A percentile compares a stretch with the other conserved stretches of the same genome.
These are phyloP conservation scores for Hypselothyrea guttata DNA, from an alignment of 2,888 invertebrate genomes.

Conservation along the genomic window DNA sequence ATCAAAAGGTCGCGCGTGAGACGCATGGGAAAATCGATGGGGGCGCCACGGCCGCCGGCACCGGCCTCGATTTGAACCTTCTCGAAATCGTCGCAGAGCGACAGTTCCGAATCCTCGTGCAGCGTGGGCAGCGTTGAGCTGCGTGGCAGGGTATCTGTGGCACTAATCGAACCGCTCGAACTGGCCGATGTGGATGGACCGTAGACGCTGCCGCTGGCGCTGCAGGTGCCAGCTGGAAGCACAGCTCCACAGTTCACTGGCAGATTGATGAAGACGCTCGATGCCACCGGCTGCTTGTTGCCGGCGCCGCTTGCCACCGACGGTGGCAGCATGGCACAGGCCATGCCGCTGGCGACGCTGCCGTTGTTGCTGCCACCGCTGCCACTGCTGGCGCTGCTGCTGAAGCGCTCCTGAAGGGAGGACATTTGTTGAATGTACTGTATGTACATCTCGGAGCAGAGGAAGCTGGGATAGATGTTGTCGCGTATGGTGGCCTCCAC, in stretches of 20 bases:
- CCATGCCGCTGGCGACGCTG: constrained; percentile 67
- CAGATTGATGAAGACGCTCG: constrained; percentile 75
- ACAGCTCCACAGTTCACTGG: constrained; percentile 52
- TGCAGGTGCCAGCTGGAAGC: constrained; percentile 76
- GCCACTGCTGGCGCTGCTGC: constrained; percentile 76
- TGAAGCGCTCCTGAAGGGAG: constrained; percentile 82
- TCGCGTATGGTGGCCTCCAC: constrained; percentile 91
- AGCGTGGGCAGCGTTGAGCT: constrained; percentile 89
- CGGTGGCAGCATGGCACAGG: constrained; percentile 58
- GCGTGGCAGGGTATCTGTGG: constrained; percentile 83
- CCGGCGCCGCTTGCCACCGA: constrained; percentile 48
- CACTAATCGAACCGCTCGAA: constrained; percentile 82
- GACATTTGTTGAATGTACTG: constrained; percentile 89
- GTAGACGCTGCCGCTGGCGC: constrained; percentile 81
- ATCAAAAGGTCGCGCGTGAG: constrained; percentile 91
- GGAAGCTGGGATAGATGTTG: constrained; percentile 95
- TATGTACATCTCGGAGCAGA: constrained; percentile 95
- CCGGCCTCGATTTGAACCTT: constrained; percentile 78
- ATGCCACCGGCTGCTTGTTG: constrained; percentile 28
- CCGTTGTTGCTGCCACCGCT: constrained; percentile 71
- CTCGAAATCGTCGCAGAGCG: constrained; percentile 82
- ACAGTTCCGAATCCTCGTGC: constrained; percentile 92
- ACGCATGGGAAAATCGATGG: constrained; percentile 83
- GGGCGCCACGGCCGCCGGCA: constrained; percentile 74
- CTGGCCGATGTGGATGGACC: constrained; percentile 82